Conservation (phyloP, 2,113 vertebrate genomes). For the Colistium nudipinnis region DNA sequence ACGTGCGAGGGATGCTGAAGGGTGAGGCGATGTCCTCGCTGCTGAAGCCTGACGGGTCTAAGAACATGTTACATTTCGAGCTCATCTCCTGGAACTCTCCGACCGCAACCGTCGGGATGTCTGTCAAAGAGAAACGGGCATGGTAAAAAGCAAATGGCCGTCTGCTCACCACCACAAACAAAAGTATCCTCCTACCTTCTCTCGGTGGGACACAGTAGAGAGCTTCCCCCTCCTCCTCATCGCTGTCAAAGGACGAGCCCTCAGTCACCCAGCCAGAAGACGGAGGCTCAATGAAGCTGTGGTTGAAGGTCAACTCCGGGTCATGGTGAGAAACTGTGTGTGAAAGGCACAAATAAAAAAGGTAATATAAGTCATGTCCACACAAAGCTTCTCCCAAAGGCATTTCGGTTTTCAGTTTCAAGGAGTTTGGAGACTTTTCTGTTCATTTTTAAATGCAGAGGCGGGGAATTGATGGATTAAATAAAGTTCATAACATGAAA, state of each 20-base stretch:
- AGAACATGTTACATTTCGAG: constrained; percentile 78
- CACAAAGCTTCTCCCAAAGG: neutral
- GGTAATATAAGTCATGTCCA: neutral
- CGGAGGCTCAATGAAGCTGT: constrained; percentile 95
- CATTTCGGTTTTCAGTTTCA: no score
- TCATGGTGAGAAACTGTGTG: constrained; percentile 93
- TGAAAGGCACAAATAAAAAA: neutral
- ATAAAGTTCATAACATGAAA: no score
- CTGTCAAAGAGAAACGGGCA: constrained; percentile 63
- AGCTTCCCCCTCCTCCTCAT: constrained; percentile 84
- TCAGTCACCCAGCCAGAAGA: constrained; percentile 91
- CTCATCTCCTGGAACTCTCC: constrained; percentile 84
- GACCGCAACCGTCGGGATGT: constrained; percentile 73
- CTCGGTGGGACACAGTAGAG: constrained; percentile 89
- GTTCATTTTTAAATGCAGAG: neutral
- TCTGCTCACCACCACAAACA: neutral
- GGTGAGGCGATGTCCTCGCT: constrained; percentile 86
- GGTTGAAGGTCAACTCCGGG: constrained; percentile 92
- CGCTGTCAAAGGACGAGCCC: constrained; percentile 89
- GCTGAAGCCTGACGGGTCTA: constrained; percentile 81
- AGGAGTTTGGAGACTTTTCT: no score
- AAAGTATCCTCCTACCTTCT: constrained; percentile 83
- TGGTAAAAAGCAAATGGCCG: no score
- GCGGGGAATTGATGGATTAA: no score
- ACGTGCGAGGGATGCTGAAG: constrained; percentile 94